Evolutionary conservation across 1,140 invertebrate species (phyloP), one percentile per base, ranked within the genome.

Genomic region (Amphibalanus amphitrite): DNA sequence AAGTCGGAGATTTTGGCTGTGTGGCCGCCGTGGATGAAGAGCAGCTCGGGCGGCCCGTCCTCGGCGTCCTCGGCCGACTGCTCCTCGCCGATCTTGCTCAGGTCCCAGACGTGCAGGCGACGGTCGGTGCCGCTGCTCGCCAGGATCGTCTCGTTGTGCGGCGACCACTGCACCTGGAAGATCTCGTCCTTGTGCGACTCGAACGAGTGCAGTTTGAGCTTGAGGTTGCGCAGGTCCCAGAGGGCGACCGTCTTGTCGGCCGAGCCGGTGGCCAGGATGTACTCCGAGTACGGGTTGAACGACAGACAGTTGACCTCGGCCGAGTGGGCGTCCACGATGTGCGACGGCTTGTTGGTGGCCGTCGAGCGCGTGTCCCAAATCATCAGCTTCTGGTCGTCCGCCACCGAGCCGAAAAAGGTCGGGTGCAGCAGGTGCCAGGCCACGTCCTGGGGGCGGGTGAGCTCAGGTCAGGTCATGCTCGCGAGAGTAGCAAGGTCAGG

Each of bases 161-260:
- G 97, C 8, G 96, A 99, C 97, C 97, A 99, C 82, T 99, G 97
- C 67, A 99, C 90, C 86, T 99, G 95, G 87, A 99, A 99, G 75
- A 99, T 99, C 83, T 99, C 97, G 80, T 99, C 97, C 80, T 98
- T 98, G 80, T 99, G 97, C 47, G 97, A 99, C 82, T 99, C 97
- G 81, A 99, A 99, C 70, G 95, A 97, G 83, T 99, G 97, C 71
- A 99, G 82, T 82, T 99, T 99, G 30, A 99, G 80, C 81, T 98
- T 99, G 29, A 99, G 82, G 82, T 99, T 87, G 69, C 86, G 77
- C 68, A 86, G 76, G 79, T 86, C 85, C 85, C 85, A 86, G 26
- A 86, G 78, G 73, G 85, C 86, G 73, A 86, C 86, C 73, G 85
- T 87, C 82, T 88, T 98, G 79, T 99, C 97, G 71, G 97, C 97